These are phyloP conservation scores for Trypoxylus dichotomus DNA, from an alignment of 1,140 invertebrate species.

Conservation along the genomic window DNA sequence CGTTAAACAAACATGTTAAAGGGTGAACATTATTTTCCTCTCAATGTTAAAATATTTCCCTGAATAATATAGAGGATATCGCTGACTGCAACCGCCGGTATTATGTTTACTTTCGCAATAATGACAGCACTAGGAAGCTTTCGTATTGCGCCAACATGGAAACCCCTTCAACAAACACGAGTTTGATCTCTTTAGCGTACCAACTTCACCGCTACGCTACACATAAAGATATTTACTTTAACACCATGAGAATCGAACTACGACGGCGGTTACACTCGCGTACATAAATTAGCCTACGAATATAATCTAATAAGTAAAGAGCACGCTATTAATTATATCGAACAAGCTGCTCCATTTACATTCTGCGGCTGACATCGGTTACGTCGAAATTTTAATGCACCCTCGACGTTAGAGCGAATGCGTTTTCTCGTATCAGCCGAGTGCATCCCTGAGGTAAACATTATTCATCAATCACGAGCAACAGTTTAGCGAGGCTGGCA, in stretches of 20 bases:
- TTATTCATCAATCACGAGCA: conserved; percentile 23
- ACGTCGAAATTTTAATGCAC: conserved; percentile 15
- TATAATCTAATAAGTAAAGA: conserved; percentile 18
- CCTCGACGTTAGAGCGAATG: not conserved
- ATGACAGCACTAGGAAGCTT: not conserved
- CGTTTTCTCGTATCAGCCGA: not conserved
- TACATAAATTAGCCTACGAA: not conserved
- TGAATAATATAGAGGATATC: not conserved
- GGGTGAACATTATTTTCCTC: too few relatives aligned
- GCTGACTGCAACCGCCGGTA: not conserved
- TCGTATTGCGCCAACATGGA: not conserved
- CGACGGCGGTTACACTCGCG: not conserved
- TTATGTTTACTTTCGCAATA: not conserved
- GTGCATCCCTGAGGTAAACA: conserved; percentile 16
- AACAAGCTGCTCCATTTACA: not conserved
- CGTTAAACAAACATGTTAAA: too few relatives aligned
- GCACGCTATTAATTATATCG: conserved; percentile 7
- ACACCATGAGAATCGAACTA: not conserved
- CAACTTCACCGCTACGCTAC: not conserved
- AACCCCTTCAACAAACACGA: not conserved
- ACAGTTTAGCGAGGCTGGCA: conserved; percentile 14
- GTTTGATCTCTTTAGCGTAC: not conserved
- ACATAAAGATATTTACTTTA: not conserved
- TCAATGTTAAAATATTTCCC: not conserved
- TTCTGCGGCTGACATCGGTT: not conserved